Evolutionary conservation across 2,888 invertebrate genomes (phyloP).

Genomic region (Plagiodera versicolora): DNA sequence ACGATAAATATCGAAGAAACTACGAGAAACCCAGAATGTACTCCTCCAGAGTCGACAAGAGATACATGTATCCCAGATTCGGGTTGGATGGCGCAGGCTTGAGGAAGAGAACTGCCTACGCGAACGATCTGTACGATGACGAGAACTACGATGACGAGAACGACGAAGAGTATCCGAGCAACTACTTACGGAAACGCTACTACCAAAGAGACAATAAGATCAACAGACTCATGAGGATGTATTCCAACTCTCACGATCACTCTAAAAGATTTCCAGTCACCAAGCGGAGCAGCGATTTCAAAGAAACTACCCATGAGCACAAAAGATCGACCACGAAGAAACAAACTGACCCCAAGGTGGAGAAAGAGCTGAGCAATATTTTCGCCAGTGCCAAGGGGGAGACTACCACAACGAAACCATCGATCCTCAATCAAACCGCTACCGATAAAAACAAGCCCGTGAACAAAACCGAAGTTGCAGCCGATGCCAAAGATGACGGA

Average conservation of each 20-base stretch:
- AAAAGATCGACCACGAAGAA: conserved; percentile 44
- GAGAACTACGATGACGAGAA: conserved; percentile 33
- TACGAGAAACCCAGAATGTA: conserved; percentile 39
- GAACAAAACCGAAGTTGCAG: conserved; percentile 21
- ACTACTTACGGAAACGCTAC: conserved; percentile 32
- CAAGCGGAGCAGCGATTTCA: conserved; percentile 61
- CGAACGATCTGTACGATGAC: conserved; percentile 19
- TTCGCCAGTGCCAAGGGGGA: conserved; percentile 56
- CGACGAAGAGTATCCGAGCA: conserved; percentile 31
- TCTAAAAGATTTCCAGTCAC: conserved; percentile 67
- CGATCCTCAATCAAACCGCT: conserved; percentile 25
- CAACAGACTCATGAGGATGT: conserved; percentile 22
- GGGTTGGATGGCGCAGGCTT: conserved; percentile 48
- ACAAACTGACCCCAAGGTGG: conserved; percentile 68
- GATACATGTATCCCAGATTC: conserved; percentile 45
- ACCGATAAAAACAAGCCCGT: conserved; percentile 26
- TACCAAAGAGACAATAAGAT: conserved; percentile 32
- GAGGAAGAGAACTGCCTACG: conserved; percentile 42
- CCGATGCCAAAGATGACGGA: conserved; percentile 26
- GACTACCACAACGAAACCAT: conserved; percentile 19
- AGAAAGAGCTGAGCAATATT: conserved; percentile 68
- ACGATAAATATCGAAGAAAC: conserved; percentile 55
- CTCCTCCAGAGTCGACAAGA: conserved; percentile 42
- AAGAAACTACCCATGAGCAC: conserved; percentile 38
- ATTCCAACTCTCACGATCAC: conserved; percentile 30